Conservation (phyloP, 2,888 invertebrate genomes). For the Beris morrisii region DNA sequence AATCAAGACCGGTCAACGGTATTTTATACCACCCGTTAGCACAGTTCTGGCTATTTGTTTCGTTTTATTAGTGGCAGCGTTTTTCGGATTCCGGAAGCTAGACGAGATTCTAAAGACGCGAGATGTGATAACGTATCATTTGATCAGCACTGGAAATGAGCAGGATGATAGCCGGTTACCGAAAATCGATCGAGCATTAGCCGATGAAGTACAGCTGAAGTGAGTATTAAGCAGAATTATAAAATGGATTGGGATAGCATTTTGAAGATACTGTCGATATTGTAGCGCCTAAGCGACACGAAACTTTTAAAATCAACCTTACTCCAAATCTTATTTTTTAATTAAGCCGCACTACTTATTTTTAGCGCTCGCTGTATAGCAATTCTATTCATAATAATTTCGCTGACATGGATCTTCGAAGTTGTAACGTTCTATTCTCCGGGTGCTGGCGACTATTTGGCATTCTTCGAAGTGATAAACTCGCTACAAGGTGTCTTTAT, state of each 20-base stretch:
- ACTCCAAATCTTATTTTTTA: no score
- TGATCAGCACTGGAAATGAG: slow-evolving; percentile 10
- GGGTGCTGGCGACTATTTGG: slow-evolving; percentile 56
- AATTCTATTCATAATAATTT: slow-evolving; percentile 67
- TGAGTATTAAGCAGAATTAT: slow-evolving; percentile 13
- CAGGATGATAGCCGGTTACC: slow-evolving; percentile 20
- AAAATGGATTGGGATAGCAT: neutral
- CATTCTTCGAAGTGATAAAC: slow-evolving; percentile 69
- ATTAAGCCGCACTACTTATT: neutral
- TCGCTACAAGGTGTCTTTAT: slow-evolving; percentile 71
- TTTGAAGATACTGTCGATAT: neutral
- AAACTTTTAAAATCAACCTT: no score
- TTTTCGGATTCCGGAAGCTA: slow-evolving; percentile 53
- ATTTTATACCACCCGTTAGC: slow-evolving; percentile 55
- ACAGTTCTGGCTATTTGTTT: slow-evolving; percentile 47
- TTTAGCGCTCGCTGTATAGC: slow-evolving; percentile 52
- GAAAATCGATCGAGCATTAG: slow-evolving; percentile 29
- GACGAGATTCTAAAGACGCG: slow-evolving; percentile 41
- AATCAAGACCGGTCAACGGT: slow-evolving; percentile 53
- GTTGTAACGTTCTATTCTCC: slow-evolving; percentile 62
- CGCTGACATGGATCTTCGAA: slow-evolving; percentile 72
- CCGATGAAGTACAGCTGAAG: slow-evolving; percentile 33
- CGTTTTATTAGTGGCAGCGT: slow-evolving; percentile 47
- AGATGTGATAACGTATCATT: slow-evolving; percentile 23
- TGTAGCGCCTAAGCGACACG: neutral